phyloP scores from a whole-genome alignment of 2,888 invertebrate genomes.

The Heliconius charithonia region DNA sequence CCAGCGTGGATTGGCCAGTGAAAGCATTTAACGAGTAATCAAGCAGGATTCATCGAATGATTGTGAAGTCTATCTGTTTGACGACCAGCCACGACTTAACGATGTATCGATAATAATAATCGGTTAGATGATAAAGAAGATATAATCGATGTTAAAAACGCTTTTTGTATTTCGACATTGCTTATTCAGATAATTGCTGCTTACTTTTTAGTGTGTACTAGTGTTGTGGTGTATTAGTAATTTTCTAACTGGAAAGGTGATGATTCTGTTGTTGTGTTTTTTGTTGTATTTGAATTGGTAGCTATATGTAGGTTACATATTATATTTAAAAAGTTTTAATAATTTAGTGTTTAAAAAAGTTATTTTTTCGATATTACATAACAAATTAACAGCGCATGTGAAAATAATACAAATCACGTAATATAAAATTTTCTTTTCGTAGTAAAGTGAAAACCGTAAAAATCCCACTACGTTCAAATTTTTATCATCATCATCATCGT shows the following conservation, averaged over 20 bases:
- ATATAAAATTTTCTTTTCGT: no score
- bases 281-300: no score
- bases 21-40: slow-evolving; percentile 73
- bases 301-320: background rate
- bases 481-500: no score
- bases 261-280: background rate
- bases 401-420: no score
- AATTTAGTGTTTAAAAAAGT: no score
- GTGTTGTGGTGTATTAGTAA: background rate
- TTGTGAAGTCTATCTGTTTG: slow-evolving; percentile 52
- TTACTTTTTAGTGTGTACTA: background rate
- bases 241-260: background rate
- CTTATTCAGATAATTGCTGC: slow-evolving; percentile 29
- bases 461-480: no score
- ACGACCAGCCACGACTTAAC: slow-evolving; percentile 49
- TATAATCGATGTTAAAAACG: slow-evolving; percentile 49
- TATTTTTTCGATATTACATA: no score
- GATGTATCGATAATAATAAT: slow-evolving; percentile 54
- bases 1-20: slow-evolving; percentile 67
- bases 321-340: no score
- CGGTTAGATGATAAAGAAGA: slow-evolving; percentile 53
- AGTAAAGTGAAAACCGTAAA: no score
- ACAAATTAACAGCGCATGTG: no score
- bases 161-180: slow-evolving; percentile 33
- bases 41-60: slow-evolving; percentile 61